phyloP scores from a whole-genome alignment of 1,140 invertebrate genomes.

The fruit fly (Drosophila melanogaster) region DNA sequence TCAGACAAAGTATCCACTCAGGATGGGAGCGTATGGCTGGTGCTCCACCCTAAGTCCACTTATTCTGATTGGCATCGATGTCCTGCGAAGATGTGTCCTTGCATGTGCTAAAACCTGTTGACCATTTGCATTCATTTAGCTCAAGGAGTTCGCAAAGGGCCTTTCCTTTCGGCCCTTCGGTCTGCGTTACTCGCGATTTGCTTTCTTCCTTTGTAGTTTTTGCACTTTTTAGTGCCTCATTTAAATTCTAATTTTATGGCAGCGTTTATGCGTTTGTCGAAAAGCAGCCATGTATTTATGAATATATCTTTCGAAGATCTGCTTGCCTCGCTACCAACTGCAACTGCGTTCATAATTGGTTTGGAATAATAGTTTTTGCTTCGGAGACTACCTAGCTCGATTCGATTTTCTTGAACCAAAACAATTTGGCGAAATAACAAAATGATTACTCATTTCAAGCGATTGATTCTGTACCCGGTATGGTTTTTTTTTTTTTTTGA shows the following conservation, averaged over 20 bases:
- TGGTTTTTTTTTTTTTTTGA: background rate
- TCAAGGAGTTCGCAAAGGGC: constrained; percentile 9
- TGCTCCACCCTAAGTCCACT: constrained; percentile 44
- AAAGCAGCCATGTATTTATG: constrained; percentile 60
- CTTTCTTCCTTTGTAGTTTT: constrained; percentile 35
- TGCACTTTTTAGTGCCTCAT: constrained; percentile 69
- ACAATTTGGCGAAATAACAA: constrained; percentile 9
- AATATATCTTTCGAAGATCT: constrained; percentile 49
- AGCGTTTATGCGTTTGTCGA: constrained; percentile 76
- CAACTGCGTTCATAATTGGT: constrained; percentile 65
- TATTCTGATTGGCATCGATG: constrained; percentile 75
- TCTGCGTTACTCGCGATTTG: background rate
- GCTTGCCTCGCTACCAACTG: constrained; percentile 17
- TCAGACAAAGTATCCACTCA: constrained; percentile 64
- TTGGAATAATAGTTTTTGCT: constrained; percentile 34
- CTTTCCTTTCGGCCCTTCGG: background rate
- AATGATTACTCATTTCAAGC: background rate
- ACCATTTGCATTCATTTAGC: constrained; percentile 82
- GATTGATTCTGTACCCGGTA: background rate
- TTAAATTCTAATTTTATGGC: constrained; percentile 80
- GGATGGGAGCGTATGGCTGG: constrained; percentile 23
- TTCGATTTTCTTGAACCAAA: constrained; percentile 2
- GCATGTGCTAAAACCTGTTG: constrained; percentile 73
- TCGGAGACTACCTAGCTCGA: constrained; percentile 13
- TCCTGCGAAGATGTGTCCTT: constrained; percentile 29